Percentiles rank a stretch among this genome's conserved stretches.
These are phyloP conservation scores for Sylvietta virens DNA, from an alignment of 2,113 vertebrate species.

Conservation along the genomic window DNA sequence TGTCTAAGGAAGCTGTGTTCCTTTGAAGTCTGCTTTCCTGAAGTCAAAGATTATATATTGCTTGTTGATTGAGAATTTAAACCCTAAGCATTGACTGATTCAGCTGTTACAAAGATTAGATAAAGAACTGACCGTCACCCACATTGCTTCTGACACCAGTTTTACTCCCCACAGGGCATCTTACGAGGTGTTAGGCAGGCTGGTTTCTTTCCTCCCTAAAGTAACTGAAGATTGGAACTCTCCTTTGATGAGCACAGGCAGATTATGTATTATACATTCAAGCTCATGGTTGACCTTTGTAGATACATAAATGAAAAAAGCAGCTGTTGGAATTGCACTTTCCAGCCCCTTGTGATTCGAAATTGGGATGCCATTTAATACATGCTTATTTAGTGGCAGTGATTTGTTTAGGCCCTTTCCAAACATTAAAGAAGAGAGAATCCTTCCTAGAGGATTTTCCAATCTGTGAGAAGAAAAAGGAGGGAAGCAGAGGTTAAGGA, in stretches of 20 bases:
- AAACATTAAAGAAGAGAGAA: background rate
- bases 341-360: background rate
- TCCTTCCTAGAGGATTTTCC: background rate
- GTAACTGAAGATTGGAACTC: background rate
- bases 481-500: background rate
- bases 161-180: background rate
- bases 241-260: constrained; percentile 6
- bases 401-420: constrained; percentile 20
- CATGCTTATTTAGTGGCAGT: constrained; percentile 1
- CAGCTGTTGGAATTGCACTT: constrained; percentile 45
- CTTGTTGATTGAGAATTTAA: constrained; percentile 6
- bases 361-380: constrained; percentile 49
- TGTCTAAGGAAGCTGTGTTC: background rate
- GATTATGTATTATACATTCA: constrained; percentile 55
- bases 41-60: background rate
- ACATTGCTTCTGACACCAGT: background rate
- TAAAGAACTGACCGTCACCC: background rate
- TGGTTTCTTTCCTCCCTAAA: background rate
- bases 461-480: background rate
- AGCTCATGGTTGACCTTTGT: constrained; percentile 46
- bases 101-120: background rate
- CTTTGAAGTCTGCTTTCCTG: constrained; percentile 41
- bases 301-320: constrained; percentile 43
- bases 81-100: background rate
- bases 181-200: background rate